Evolutionary conservation across 1,140 invertebrate genomes (phyloP).

Genomic region (Drosophila malerkotliana): DNA sequence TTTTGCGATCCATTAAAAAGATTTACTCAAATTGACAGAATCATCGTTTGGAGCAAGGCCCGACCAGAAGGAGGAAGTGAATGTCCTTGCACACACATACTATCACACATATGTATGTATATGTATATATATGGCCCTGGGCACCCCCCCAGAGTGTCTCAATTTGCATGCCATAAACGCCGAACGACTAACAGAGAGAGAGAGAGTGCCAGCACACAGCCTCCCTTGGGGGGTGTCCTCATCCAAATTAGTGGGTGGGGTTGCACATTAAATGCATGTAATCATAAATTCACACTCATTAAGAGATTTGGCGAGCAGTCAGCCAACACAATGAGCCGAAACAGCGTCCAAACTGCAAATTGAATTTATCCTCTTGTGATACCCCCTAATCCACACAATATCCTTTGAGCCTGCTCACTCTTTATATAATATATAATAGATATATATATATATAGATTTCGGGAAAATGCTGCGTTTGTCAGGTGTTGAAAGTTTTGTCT

Average conservation of each 20-base stretch:
- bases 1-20: constrained; percentile 77
- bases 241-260: too few species aligned
- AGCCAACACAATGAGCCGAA: constrained; percentile 23
- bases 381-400: not conserved
- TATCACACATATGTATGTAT: not conserved
- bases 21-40: constrained; percentile 82
- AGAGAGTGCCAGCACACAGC: not conserved
- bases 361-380: constrained; percentile 54
- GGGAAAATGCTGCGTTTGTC: not conserved
- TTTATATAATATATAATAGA: too few species aligned
- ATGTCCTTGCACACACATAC: constrained; percentile 33
- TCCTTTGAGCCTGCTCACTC: not conserved
- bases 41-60: constrained; percentile 43
- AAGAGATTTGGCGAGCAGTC: constrained; percentile 71
- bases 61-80: constrained; percentile 14
- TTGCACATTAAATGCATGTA: constrained; percentile 74
- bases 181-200: not conserved
- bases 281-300: constrained; percentile 81
- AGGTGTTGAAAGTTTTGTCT: not conserved
- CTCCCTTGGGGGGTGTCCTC: not conserved
- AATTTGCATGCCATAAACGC: constrained; percentile 74
- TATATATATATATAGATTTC: too few species aligned
- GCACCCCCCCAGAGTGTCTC: constrained; percentile 51
- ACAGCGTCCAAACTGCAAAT: constrained; percentile 41
- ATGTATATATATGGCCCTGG: constrained; percentile 40